Evolutionary conservation across 1,140 invertebrate species (phyloP), one percentile per base, ranked within the genome.

Genomic region (Orchestia grillus): DNA sequence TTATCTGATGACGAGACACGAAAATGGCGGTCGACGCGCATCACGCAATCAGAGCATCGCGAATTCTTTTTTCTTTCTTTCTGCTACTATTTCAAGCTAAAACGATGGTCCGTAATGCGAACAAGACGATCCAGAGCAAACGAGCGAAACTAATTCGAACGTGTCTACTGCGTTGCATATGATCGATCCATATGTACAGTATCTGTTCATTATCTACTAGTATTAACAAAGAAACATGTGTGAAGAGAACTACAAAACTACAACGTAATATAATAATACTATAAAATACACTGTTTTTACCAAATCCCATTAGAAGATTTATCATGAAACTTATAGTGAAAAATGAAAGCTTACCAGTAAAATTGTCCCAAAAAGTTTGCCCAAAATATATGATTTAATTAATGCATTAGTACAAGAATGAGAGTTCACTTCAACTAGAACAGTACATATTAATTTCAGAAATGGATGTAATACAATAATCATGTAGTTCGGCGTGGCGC

Each of bases 1-100:
- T 77, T 77, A 77, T 77, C 62, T 77, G 62, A 77, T 77, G 62
- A 77, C 62, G 62, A 77, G 62, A 77, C 62, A 77, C 62, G 62
- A 77, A 77, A 77, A 77, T 77, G 62, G 62, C 28, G 62, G 15
- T 77, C 62, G 62, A 77, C 62, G 62, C 11, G 28, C 62, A 77
- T 77, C 62, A 77, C 11, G 62, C 62, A 77, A 36, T 77, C 62
- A 77, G 28, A 77, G 36, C 62, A 36, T 77, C 62, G 62, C 62
- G 1, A 77, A 77, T 77, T 36, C 3, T 77, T 77, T 77, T 36
- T 77, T 23, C 11, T 28, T 23, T 77, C 62, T 77, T 77, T 36
- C 28, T 19, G 62, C 62, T 77, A 77, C 62, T 77, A 77, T 36
- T 77, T 77, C 62, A 77, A 77, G 62, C 28, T 36, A 77, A 77